Evolutionary conservation across 2,888 invertebrate genomes (phyloP).

Genomic region (Oxyscelio sp.): DNA sequence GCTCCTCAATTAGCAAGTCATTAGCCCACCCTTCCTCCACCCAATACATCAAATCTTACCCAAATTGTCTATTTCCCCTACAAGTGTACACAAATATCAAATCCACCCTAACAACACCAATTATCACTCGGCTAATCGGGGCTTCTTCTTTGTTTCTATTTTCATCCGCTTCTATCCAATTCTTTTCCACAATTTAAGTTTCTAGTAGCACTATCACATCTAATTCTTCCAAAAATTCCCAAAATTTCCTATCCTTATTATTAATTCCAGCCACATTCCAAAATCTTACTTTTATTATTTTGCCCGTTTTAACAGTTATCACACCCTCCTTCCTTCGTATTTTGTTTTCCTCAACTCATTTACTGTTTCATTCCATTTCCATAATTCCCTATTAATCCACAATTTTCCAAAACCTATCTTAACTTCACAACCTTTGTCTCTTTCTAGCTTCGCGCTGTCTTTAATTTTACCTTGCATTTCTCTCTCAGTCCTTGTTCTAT

Average conservation of each 20-base stretch:
- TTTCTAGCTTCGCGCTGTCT: neutral
- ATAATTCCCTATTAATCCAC: neutral
- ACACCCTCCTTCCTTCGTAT: neutral
- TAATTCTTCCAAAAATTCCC: neutral
- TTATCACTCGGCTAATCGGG: too few species aligned
- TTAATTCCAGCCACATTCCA: conserved; percentile 18
- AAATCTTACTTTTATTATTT: neutral
- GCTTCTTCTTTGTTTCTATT: too few species aligned
- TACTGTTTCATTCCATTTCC: neutral
- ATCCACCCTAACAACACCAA: too few species aligned
- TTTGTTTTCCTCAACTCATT: neutral
- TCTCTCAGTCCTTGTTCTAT: conserved; percentile 29
- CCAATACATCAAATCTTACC: too few species aligned
- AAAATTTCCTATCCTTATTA: conserved; percentile 16
- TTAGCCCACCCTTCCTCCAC: too few species aligned
- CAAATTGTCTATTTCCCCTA: too few species aligned
- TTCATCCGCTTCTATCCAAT: too few species aligned
- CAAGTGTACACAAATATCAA: too few species aligned
- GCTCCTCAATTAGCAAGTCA: too few species aligned
- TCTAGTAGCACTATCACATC: too few species aligned
- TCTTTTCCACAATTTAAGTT: too few species aligned
- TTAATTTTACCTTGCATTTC: conserved; percentile 9
- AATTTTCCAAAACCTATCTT: conserved; percentile 4
- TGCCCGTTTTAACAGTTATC: too few species aligned
- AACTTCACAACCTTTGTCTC: neutral